phyloP scores from a whole-genome alignment of 1,140 invertebrate genomes.

The Pentalonia nigronervosa region DNA sequence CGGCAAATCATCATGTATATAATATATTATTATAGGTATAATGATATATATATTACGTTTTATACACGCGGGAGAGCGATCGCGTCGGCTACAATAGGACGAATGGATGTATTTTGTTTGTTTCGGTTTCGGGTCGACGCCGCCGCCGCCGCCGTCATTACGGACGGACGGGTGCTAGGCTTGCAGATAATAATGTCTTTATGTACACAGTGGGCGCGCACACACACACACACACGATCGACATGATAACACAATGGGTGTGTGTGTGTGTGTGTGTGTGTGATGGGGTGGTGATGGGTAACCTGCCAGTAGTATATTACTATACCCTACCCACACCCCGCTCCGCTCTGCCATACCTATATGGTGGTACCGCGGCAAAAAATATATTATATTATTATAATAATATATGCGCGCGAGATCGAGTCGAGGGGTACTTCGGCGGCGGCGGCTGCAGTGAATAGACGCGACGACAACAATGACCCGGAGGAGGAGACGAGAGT shows the following conservation, averaged over 20 bases:
- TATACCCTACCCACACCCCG: background rate
- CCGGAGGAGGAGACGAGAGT: background rate
- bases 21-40: background rate
- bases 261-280: too few relatives aligned
- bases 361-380: background rate
- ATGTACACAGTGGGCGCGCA: background rate
- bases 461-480: slow-evolving; percentile 16
- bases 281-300: slow-evolving; percentile 18
- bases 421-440: background rate
- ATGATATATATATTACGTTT: too few relatives aligned
- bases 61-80: background rate
- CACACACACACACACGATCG: background rate
- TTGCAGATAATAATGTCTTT: slow-evolving; percentile 29
- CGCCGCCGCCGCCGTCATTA: slow-evolving; percentile 1
- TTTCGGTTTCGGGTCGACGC: background rate
- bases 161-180: slow-evolving; percentile 1
- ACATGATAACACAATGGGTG: background rate
- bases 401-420: background rate
- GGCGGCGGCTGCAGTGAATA: background rate
- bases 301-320: slow-evolving; percentile 34
- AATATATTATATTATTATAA: background rate
- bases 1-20: background rate
- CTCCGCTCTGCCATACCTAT: background rate
- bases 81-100: background rate
- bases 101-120: background rate